phyloP scores from a whole-genome alignment of 2,888 invertebrate genomes.

The Caenorhabditis zanzibari region DNA sequence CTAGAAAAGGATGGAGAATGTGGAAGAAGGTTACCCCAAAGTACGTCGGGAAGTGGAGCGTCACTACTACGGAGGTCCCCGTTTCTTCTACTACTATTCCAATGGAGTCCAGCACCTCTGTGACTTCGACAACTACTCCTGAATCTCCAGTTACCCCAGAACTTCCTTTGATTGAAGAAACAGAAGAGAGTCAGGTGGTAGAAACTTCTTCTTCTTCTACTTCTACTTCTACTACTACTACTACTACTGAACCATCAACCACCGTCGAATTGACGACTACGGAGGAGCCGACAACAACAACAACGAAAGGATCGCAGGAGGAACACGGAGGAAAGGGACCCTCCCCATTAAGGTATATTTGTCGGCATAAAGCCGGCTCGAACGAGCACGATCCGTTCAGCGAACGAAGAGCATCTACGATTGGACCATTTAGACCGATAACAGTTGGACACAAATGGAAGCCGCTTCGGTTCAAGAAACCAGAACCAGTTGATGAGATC shows the following conservation, averaged over 20 bases:
- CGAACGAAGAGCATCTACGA: slow-evolving; percentile 69
- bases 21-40: slow-evolving; percentile 71
- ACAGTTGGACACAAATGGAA: slow-evolving; percentile 69
- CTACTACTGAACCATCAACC: slow-evolving; percentile 32
- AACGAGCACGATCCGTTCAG: slow-evolving; percentile 67
- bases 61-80: slow-evolving; percentile 63
- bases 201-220: slow-evolving; percentile 45
- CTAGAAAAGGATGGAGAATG: slow-evolving; percentile 62
- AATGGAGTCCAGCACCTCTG: slow-evolving; percentile 56
- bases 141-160: slow-evolving; percentile 28
- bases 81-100: slow-evolving; percentile 57
- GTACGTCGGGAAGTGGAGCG: slow-evolving; percentile 45
- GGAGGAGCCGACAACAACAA: slow-evolving; percentile 29
- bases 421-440: slow-evolving; percentile 73
- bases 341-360: slow-evolving; percentile 71
- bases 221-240: slow-evolving; percentile 34
- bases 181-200: slow-evolving; percentile 35
- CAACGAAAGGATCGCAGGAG: slow-evolving; percentile 49
- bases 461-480: slow-evolving; percentile 66
- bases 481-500: slow-evolving; percentile 46
- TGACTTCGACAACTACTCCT: slow-evolving; percentile 44
- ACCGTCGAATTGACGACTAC: slow-evolving; percentile 26
- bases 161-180: slow-evolving; percentile 45
- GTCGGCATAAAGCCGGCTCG: slow-evolving; percentile 68
- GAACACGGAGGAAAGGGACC: slow-evolving; percentile 29